Evolutionary conservation across 2,113 vertebrate genomes (phyloP), one percentile per base, ranked within the genome.

Genomic region (Gobius niger): DNA sequence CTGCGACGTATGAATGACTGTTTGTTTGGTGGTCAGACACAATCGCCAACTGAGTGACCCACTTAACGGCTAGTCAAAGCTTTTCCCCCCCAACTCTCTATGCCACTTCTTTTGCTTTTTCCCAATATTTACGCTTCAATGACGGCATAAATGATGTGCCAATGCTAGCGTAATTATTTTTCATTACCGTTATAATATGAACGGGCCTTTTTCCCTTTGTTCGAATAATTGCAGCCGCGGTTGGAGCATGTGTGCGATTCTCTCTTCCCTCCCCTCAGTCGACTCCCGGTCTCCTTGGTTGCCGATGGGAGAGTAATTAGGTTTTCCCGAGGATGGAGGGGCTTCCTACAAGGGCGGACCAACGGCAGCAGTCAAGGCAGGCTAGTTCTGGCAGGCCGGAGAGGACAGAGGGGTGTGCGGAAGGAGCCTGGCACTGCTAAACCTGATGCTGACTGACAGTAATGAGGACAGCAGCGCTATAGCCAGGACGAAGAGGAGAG

Each of bases 401-500:
- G 80, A 88, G 87, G 88, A 88, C 82, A 83, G 88, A 87, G 88
- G 81, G 86, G 82, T 83, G 82, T 85, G 89, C 40, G 54, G 52
- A 86, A 86, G 84, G 79, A 89, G 83, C 81, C 85, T 88, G 85
- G 83, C 83, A 84, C 83, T 76, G 85, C 85, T 90, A 89, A 91
- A 91, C 82, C 88, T 89, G 87, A 88, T 88, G 86, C 86, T 91
- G 91, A 92, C 86, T 91, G 91, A 92, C 89, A 92, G 89, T 92
- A 91, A 92, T 91, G 89, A 91, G 88, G 85, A 91, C 83, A 82
- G 81, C 76, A 57, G 80, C 86, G 82, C 81, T 84, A 54, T 54
- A 85, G 81, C 81, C 78, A 84, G 82, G 82, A 86, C 75, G 68
- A 85, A 86, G 79, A 79, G 74, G 60, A 72, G 73, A 65, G 51